Percentiles rank a stretch among this genome's conserved stretches.
These are phyloP conservation scores for Sceloporus tristichus DNA, from an alignment of 2,113 vertebrate species.

Conservation along the genomic window DNA sequence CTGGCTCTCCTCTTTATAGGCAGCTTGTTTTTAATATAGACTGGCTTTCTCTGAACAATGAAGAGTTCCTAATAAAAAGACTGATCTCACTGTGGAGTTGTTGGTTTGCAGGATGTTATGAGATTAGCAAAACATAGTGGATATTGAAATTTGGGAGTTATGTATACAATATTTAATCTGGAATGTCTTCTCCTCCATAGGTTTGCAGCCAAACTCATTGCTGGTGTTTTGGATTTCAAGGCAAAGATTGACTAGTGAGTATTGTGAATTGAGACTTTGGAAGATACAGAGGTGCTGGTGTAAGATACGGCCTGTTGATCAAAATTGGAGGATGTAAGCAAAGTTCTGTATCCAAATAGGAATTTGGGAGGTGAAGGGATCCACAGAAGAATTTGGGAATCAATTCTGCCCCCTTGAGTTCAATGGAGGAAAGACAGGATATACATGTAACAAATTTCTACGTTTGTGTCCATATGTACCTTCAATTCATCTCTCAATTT, in stretches of 20 bases:
- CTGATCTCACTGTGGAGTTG: background rate
- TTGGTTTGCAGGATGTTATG: background rate
- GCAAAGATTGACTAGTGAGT: constrained; percentile 79
- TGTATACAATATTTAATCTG: background rate
- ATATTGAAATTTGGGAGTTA: background rate
- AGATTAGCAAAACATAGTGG: background rate
- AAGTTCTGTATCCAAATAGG: background rate
- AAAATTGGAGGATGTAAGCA: background rate
- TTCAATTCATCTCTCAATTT: too few relatives aligned
- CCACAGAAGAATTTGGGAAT: too few relatives aligned
- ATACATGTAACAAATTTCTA: background rate
- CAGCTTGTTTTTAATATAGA: background rate
- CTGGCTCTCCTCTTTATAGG: background rate
- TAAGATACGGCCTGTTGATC: background rate
- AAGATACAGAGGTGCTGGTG: too few relatives aligned
- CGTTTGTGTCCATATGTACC: too few relatives aligned
- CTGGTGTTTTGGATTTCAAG: constrained; percentile 84
- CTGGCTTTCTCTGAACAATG: background rate
- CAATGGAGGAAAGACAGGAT: background rate
- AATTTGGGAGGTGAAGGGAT: background rate
- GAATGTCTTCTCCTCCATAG: background rate
- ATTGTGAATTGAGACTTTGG: background rate
- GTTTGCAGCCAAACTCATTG: constrained; percentile 64
- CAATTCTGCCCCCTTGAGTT: too few relatives aligned
- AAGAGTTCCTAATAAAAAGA: background rate